These are phyloP conservation scores for Rhyzopertha dominica DNA, from an alignment of 1,140 invertebrate species.

Conservation along the genomic window DNA sequence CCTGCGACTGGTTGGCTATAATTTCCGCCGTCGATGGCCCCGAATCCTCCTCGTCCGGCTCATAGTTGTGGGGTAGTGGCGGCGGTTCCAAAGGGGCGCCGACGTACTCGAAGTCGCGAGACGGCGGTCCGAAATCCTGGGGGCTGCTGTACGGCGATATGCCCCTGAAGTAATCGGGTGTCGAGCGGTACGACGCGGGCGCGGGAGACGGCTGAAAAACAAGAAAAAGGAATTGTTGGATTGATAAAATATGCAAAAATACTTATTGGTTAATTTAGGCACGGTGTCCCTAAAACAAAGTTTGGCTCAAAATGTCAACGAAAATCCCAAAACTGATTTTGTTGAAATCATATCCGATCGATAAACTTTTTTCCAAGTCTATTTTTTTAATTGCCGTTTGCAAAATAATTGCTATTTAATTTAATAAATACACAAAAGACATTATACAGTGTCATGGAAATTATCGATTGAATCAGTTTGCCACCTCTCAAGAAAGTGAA, in stretches of 20 bases:
- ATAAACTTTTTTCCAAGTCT: no score
- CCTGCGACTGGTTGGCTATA: slow-evolving; percentile 87
- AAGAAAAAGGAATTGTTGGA: no score
- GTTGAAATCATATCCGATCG: no score
- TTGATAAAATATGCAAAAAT: not conserved
- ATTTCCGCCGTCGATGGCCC: slow-evolving; percentile 84
- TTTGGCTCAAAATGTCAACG: no score
- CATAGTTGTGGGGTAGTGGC: slow-evolving; percentile 48
- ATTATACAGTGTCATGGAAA: no score
- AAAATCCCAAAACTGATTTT: no score
- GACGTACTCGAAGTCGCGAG: slow-evolving; percentile 54
- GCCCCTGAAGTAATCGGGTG: slow-evolving; percentile 35
- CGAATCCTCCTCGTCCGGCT: slow-evolving; percentile 55
- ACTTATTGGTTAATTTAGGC: slow-evolving; percentile 1
- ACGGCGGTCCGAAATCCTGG: slow-evolving; percentile 56
- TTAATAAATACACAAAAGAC: no score
- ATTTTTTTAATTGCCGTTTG: no score
- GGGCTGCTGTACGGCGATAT: slow-evolving; percentile 57
- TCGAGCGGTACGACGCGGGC: slow-evolving; percentile 31
- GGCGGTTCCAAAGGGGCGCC: slow-evolving; percentile 65
- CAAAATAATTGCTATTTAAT: no score
- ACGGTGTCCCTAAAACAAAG: no score
- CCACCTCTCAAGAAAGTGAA: no score
- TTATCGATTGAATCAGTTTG: no score
- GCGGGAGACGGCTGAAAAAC: slow-evolving; percentile 41